phyloP scores from a whole-genome alignment of 2,113 vertebrate species.

The Platichthys flesus region DNA sequence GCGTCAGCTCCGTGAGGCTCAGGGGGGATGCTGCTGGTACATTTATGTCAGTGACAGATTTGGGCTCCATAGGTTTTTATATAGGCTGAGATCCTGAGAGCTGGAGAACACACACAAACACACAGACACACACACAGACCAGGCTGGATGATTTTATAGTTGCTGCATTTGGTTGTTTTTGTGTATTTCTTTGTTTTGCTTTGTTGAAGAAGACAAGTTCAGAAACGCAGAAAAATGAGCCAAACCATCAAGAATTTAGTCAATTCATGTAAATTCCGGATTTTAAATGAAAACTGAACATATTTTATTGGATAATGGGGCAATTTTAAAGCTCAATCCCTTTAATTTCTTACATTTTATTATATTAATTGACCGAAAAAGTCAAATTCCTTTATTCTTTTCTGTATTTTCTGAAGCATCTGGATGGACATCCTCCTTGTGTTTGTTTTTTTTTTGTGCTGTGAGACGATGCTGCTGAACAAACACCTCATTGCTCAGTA shows the following conservation, averaged over 20 bases:
- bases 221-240: neutral
- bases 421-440: neutral
- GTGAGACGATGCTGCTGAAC: conserved; percentile 28
- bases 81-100: conserved; percentile 16
- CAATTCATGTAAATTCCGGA: neutral
- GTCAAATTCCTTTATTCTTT: neutral
- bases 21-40: no score
- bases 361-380: conserved; percentile 4
- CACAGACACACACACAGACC: conserved; percentile 1
- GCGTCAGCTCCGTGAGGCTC: no score
- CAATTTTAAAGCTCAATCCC: neutral
- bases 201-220: conserved; percentile 10
- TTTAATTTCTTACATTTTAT: neutral
- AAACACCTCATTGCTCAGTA: conserved; percentile 40
- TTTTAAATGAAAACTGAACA: neutral
- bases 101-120: neutral
- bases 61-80: conserved; percentile 27
- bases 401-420: neutral
- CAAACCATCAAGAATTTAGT: neutral
- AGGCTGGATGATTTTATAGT: conserved; percentile 14
- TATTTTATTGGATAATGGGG: neutral
- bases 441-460: neutral
- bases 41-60: conserved; percentile 29
- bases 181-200: conserved; percentile 15
- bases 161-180: conserved; percentile 10